Evolutionary conservation across 1,140 invertebrate genomes (phyloP).

Genomic region (Heliconius congener): DNA sequence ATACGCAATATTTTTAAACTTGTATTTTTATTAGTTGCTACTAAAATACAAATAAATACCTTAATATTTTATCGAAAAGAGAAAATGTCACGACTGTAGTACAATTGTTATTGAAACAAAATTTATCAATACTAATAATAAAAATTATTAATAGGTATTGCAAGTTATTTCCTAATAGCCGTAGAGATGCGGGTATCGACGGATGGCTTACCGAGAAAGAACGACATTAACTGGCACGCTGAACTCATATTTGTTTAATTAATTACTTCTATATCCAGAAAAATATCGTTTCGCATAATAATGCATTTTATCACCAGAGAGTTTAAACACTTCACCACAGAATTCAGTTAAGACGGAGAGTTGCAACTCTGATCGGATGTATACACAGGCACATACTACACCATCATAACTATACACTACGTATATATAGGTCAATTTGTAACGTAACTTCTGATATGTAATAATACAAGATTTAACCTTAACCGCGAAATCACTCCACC

Average conservation of each 20-base stretch:
- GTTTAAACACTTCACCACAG: not conserved
- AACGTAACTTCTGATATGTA: not conserved
- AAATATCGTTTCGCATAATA: not conserved
- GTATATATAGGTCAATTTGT: not conserved
- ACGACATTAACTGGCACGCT: slow-evolving; percentile 46
- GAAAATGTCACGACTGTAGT: slow-evolving; percentile 17
- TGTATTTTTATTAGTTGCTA: not conserved
- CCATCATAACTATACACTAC: not conserved
- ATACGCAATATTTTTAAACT: not conserved
- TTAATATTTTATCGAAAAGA: slow-evolving; percentile 11
- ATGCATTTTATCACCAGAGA: not conserved
- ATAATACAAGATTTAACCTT: not conserved
- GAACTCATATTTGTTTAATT: slow-evolving; percentile 21
- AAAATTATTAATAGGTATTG: slow-evolving; percentile 14
- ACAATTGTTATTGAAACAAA: slow-evolving; percentile 19
- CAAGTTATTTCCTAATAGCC: slow-evolving; percentile 23
- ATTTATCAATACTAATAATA: slow-evolving; percentile 10
- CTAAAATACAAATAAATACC: not conserved
- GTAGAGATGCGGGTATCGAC: slow-evolving; percentile 23
- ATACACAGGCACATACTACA: not conserved
- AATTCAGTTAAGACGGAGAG: not conserved
- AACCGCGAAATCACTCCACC: not conserved
- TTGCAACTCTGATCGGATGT: not conserved
- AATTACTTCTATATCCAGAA: not conserved
- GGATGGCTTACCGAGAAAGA: slow-evolving; percentile 61